Evolutionary conservation across 2,888 invertebrate species (phyloP).

Genomic region (Anthrax anthrax): DNA sequence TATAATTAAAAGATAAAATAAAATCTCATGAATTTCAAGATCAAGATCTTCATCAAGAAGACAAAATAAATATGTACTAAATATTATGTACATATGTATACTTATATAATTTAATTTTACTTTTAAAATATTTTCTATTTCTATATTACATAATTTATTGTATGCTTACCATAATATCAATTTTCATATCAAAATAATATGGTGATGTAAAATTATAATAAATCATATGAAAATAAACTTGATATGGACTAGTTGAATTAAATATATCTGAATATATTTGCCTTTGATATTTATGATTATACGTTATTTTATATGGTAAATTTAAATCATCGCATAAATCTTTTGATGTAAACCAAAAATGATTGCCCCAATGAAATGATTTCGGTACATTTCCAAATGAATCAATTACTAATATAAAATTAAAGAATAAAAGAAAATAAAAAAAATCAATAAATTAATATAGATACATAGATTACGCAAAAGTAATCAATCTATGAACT

Average conservation of each 20-base stretch:
- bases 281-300: neutral
- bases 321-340: slow-evolving; percentile 21
- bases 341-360: slow-evolving; percentile 21
- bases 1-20: too few relatives aligned
- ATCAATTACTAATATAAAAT: slow-evolving; percentile 17
- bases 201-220: slow-evolving; percentile 22
- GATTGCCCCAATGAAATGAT: slow-evolving; percentile 22
- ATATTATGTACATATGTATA: too few relatives aligned
- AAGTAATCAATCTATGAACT: too few relatives aligned
- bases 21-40: too few relatives aligned
- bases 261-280: slow-evolving; percentile 9
- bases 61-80: too few relatives aligned
- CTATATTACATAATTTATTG: too few relatives aligned
- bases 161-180: slow-evolving; percentile 20
- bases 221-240: slow-evolving; percentile 18
- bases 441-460: too few relatives aligned
- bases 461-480: too few relatives aligned
- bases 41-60: too few relatives aligned
- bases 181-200: slow-evolving; percentile 19
- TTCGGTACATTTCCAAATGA: slow-evolving; percentile 19
- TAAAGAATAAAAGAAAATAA: too few relatives aligned
- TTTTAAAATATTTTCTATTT: too few relatives aligned
- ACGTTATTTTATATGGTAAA: slow-evolving; percentile 16
- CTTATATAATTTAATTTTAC: too few relatives aligned
- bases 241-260: slow-evolving; percentile 19